Conservation (phyloP, 2,113 vertebrate species). For the Tyrannus savana region DNA sequence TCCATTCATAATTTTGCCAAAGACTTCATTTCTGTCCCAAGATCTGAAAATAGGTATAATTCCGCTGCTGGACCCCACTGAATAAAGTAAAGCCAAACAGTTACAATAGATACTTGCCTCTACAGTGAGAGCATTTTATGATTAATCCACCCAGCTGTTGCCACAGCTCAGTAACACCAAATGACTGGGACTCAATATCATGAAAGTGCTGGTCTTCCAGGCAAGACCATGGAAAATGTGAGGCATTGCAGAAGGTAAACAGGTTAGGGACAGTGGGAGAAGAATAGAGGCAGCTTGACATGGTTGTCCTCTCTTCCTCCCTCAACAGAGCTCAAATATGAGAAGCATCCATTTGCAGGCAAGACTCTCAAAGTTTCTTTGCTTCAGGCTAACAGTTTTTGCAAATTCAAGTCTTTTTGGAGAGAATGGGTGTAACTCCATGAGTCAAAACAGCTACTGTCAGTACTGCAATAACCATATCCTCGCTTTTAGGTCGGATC, state of each 20-base stretch:
- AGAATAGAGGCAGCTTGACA: background rate
- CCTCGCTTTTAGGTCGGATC: background rate
- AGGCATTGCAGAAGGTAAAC: slow-evolving; percentile 7
- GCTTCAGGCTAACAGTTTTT: slow-evolving; percentile 33
- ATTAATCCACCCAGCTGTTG: slow-evolving; percentile 46
- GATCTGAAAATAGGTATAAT: background rate
- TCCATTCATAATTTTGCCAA: background rate
- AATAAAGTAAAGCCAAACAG: slow-evolving; percentile 2
- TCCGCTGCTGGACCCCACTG: background rate
- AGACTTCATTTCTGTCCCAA: background rate
- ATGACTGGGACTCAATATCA: background rate
- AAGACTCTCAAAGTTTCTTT: background rate
- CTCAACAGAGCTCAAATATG: background rate
- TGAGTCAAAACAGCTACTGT: slow-evolving; percentile 14
- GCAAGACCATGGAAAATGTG: slow-evolving; percentile 12
- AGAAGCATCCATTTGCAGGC: background rate
- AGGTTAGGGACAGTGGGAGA: background rate
- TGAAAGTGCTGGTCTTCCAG: background rate
- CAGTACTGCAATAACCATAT: background rate
- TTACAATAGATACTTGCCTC: background rate
- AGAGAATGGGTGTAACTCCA: slow-evolving; percentile 3
- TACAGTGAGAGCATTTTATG: background rate
- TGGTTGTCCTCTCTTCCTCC: background rate
- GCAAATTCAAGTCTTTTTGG: background rate
- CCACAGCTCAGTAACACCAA: background rate